Conservation (phyloP, 2,797 vertebrate species). For the Enteromius afrohamiltoni region DNA sequence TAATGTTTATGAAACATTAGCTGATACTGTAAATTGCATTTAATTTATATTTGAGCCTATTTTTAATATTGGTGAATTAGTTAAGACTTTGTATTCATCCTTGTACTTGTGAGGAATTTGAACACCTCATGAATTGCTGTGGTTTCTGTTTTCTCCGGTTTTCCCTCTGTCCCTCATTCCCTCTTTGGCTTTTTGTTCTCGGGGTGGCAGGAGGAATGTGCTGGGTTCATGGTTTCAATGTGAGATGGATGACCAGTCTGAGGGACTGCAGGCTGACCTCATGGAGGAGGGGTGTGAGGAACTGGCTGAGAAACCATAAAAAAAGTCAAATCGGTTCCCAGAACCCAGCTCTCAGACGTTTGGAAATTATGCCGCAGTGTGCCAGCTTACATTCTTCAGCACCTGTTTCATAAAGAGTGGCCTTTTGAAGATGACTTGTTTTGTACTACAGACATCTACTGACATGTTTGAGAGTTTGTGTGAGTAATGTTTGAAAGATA, state of each 20-base stretch:
- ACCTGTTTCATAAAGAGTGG: conserved; percentile 10
- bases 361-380: background rate
- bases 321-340: background rate
- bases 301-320: conserved; percentile 40
- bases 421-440: conserved; percentile 12
- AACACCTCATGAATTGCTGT: background rate
- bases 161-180: conserved; percentile 47
- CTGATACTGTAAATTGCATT: background rate
- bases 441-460: background rate
- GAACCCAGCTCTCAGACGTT: conserved; percentile 16
- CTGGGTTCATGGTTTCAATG: conserved; percentile 49
- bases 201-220: conserved; percentile 57
- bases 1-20: background rate
- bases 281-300: conserved; percentile 47
- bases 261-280: conserved; percentile 53
- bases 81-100: background rate
- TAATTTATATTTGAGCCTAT: background rate
- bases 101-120: background rate
- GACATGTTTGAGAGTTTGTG: background rate
- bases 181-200: conserved; percentile 59
- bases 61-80: background rate
- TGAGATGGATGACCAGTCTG: conserved; percentile 48
- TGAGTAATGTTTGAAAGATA: background rate
- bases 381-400: conserved; percentile 21
- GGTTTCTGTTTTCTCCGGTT: conserved; percentile 37